These are phyloP conservation scores for Asobara japonica DNA, from an alignment of 1,140 invertebrate genomes.

Conservation along the genomic window DNA sequence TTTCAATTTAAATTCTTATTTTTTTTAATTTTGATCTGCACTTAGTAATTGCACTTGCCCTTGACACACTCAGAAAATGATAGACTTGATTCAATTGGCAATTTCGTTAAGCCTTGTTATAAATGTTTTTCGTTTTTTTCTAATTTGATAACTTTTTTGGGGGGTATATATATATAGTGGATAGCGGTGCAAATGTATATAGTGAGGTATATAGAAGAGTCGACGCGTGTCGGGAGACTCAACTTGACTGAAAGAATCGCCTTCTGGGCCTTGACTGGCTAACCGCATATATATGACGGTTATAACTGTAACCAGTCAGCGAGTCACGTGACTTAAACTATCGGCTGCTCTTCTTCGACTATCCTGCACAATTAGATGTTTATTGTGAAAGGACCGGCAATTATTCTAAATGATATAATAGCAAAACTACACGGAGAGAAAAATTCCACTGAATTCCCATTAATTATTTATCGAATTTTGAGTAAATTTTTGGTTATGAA, in stretches of 20 bases:
- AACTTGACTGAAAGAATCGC: slow-evolving; percentile 19
- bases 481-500: no score
- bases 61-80: background rate
- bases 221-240: slow-evolving; percentile 10
- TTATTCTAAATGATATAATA: no score
- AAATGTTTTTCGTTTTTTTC: no score
- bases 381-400: background rate
- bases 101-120: background rate
- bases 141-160: no score
- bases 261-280: slow-evolving; percentile 16
- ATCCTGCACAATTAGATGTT: background rate
- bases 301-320: slow-evolving; percentile 46
- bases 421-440: no score
- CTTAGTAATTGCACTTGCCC: background rate
- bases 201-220: background rate
- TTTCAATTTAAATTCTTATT: background rate
- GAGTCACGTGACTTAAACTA: slow-evolving; percentile 39
- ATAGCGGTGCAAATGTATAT: no score
- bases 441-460: no score
- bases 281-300: slow-evolving; percentile 9
- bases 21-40: background rate
- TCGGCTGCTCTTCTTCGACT: background rate
- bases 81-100: background rate
- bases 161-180: no score
- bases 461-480: no score